Evolutionary conservation across 2,888 invertebrate genomes (phyloP).

Genomic region (Salticus scenicus): DNA sequence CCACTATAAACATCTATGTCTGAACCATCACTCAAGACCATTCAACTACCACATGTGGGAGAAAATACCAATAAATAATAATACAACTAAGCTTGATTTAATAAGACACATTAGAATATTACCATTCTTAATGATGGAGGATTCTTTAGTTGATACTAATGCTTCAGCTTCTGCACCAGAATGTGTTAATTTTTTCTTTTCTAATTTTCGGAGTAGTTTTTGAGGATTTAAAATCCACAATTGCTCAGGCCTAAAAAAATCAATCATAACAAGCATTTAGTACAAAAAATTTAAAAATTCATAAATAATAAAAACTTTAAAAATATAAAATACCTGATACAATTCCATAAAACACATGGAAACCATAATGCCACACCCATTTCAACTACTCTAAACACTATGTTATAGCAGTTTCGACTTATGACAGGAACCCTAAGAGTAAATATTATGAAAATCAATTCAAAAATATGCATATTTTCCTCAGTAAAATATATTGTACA

Average conservation of each 20-base stretch:
- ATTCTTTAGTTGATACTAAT: slow-evolving; percentile 61
- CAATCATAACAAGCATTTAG: too few species aligned
- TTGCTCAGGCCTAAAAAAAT: slow-evolving; percentile 82
- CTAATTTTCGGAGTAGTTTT: slow-evolving; percentile 81
- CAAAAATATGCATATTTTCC: too few species aligned
- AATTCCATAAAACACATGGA: slow-evolving; percentile 96
- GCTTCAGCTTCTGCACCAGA: slow-evolving; percentile 69
- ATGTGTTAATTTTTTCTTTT: slow-evolving; percentile 45
- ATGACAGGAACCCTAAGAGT: slow-evolving; percentile 85
- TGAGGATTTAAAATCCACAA: slow-evolving; percentile 95
- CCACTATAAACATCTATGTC: too few species aligned
- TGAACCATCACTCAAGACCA: too few species aligned
- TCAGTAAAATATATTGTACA: too few species aligned
- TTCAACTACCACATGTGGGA: not conserved
- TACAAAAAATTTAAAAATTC: not conserved
- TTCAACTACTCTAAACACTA: slow-evolving; percentile 92
- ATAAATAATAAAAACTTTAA: not conserved
- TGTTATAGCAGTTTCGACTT: slow-evolving; percentile 93
- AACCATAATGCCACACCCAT: slow-evolving; percentile 96
- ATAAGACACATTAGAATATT: not conserved
- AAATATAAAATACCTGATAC: slow-evolving; percentile 81
- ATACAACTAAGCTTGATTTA: not conserved
- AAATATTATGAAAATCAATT: too few species aligned
- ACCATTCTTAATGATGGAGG: slow-evolving; percentile 47
- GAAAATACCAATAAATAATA: not conserved